These are phyloP conservation scores for Caenorhabditis briggsae DNA, from an alignment of 1,140 invertebrate genomes.

Conservation along the genomic window DNA sequence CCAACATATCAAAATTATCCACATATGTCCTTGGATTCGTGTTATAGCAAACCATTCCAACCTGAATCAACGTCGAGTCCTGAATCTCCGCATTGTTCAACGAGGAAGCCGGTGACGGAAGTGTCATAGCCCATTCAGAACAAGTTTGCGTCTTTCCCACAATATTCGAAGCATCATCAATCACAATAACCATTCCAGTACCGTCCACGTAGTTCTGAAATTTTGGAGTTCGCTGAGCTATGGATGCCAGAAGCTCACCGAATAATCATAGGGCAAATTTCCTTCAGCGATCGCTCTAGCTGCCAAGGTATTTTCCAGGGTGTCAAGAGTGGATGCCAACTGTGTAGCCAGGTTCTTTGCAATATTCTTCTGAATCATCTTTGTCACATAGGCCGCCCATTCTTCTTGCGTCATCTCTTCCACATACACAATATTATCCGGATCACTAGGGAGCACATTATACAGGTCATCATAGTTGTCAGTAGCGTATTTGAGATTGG, in stretches of 20 bases:
- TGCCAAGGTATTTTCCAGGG: constrained; percentile 58
- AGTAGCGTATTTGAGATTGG: constrained; percentile 56
- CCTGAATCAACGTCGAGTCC: constrained; percentile 27
- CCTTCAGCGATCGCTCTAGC: constrained; percentile 19
- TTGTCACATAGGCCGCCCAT: constrained; percentile 59
- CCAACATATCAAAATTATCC: constrained; percentile 61
- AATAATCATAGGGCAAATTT: constrained; percentile 29
- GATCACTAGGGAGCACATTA: constrained; percentile 59
- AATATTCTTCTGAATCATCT: constrained; percentile 58
- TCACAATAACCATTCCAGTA: constrained; percentile 37
- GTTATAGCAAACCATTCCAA: constrained; percentile 57
- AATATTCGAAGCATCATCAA: constrained; percentile 32
- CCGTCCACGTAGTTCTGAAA: constrained; percentile 44
- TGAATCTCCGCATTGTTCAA: constrained; percentile 3
- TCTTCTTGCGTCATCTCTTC: constrained; percentile 63
- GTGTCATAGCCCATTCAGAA: constrained; percentile 16
- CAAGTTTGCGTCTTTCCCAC: constrained; percentile 9
- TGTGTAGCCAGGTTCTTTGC: constrained; percentile 50
- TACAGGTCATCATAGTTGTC: constrained; percentile 58
- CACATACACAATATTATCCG: constrained; percentile 61
- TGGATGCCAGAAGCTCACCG: not conserved
- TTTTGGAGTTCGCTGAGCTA: not conserved
- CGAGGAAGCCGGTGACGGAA: not conserved
- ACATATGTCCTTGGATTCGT: constrained; percentile 63
- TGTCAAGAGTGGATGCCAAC: constrained; percentile 47